Base-by-base conservation (phyloP, 2,888 invertebrate genomes). In the Luffia ferchaultella region DNA sequence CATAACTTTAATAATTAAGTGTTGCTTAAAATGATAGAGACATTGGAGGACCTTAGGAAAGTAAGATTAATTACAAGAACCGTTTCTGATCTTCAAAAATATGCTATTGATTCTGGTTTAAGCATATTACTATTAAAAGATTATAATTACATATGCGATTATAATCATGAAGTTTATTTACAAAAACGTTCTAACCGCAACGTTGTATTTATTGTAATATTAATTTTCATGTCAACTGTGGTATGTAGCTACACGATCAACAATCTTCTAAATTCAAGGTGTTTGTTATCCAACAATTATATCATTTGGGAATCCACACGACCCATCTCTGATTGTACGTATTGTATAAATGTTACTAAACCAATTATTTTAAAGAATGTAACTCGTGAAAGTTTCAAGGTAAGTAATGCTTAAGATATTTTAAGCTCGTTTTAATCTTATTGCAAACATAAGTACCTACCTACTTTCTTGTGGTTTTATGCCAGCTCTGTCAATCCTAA, bases 281-380 rank as follows among this genome's bases (percentile, higher is more conserved):
- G 96, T 75, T 75, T 94, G 56, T 66, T 95, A 65, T 90, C 92
- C 57, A 93, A 92, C 72, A 95, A 95, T 82, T 93, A 92, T 70
- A 83, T 95, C 53, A 79, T 94, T 57, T 93, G 93, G 93, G 95
- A 96, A 78, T 92, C 92, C 49, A 91, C 93, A 18, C 85, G 95
- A 58, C 95, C 95, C 19, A 83, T 93, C 50, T 90, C 93, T 18
- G 88, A 93, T 74, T 96, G 96, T 67, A 80, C 85, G 61, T 93
- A 92, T 73, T 95, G 95, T 76, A 74, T 78, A 59, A 89, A 89
- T 59, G 79, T 93, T 53, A 85, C 86, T 49, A 85, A 86, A 58
- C 91, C 93, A 44, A 74, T 91, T 56, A 83, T 92, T 59, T 70
- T 94, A 54, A 69, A 76, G 57, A 93, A 93, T 74, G 66, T 90